Evolutionary conservation across 37 sponge, comb jelly and placozoan genomes (phyloP).

Genomic region (Spongilla lacustris): DNA sequence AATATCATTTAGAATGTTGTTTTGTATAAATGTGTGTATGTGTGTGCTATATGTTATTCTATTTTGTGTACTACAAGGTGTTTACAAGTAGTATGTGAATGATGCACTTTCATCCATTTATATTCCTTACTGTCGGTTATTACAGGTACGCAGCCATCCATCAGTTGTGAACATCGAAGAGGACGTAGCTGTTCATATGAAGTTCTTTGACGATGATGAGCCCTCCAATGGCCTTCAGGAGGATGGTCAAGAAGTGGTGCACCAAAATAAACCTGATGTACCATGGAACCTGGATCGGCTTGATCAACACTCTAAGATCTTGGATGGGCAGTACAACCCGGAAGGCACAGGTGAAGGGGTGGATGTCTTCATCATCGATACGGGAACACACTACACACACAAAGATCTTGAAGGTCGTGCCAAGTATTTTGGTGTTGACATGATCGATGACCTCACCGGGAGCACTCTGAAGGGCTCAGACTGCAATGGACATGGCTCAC

Average conservation of each 20-base stretch:
- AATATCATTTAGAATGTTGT: too few relatives aligned
- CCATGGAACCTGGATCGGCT: slow-evolving; percentile 82
- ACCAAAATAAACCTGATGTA: background rate
- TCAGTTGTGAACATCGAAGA: slow-evolving; percentile 53
- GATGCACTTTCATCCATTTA: background rate
- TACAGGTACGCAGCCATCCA: slow-evolving; percentile 65
- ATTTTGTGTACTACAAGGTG: too few relatives aligned
- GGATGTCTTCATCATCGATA: slow-evolving; percentile 75
- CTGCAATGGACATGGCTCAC: slow-evolving; percentile 85
- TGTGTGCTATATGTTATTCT: too few relatives aligned
- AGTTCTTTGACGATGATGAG: background rate
- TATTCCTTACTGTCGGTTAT: background rate
- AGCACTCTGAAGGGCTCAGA: slow-evolving; percentile 55
- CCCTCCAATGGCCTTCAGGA: background rate
- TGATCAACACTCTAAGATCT: slow-evolving; percentile 51
- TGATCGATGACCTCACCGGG: slow-evolving; percentile 63
- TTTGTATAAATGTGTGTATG: too few relatives aligned
- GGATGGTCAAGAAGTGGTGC: background rate
- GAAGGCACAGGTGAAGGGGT: slow-evolving; percentile 54
- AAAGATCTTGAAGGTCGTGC: slow-evolving; percentile 70
- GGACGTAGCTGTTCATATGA: slow-evolving; percentile 50
- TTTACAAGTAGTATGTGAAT: too few relatives aligned
- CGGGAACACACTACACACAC: slow-evolving; percentile 70
- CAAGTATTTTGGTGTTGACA: slow-evolving; percentile 74
- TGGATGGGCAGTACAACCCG: slow-evolving; percentile 60